Base-by-base conservation (phyloP, 2,113 vertebrate genomes). In the Paramisgurnus dabryanus region DNA sequence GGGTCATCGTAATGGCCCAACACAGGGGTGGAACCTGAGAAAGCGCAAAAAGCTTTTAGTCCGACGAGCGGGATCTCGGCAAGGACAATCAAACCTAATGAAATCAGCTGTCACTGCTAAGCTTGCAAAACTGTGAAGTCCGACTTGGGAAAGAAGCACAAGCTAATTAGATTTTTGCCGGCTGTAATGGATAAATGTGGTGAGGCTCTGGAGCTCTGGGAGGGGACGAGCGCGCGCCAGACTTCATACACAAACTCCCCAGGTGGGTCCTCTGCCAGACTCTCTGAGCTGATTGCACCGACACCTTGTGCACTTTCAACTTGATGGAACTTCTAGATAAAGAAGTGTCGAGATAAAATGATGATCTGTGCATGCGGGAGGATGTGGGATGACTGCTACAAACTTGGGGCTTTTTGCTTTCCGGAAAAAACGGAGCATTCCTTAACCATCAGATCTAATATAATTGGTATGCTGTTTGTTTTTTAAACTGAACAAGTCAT, bases 81-180 rank as follows among this genome's bases (percentile, higher is more conserved):
- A 45, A 82, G 72, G 91, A 93, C 93, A 95, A 95, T 95, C 93
- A 95, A 95, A 95, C 90, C 89, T 95, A 95, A 95, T 95, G 94
- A 95, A 95, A 95, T 95, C 94, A 94, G 92, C 93, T 95, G 94
- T 95, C 94, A 94, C 92, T 95, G 94, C 95, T 95, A 95, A 92
- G 93, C 94, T 95, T 95, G 94, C 94, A 95, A 94, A 95, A 95
- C 92, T 92, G 92, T 93, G 92, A 95, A 94, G 94, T 95, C 92
- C 93, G 92, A 94, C 93, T 94, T 90, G 93, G 93, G 94, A 95
- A 93, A 94, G 95, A 94, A 95, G 94, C 92, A 91, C 90, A 90
- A 93, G 78, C 73, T 95, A 95, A 96, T 95, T 95, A 95, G 93
- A 95, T 95, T 95, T 95, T 91, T 93, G 92, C 93, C 92, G 92